Evolutionary conservation across 2,797 vertebrate genomes (phyloP).

Genomic region (Paratrypauchen microcephalus): DNA sequence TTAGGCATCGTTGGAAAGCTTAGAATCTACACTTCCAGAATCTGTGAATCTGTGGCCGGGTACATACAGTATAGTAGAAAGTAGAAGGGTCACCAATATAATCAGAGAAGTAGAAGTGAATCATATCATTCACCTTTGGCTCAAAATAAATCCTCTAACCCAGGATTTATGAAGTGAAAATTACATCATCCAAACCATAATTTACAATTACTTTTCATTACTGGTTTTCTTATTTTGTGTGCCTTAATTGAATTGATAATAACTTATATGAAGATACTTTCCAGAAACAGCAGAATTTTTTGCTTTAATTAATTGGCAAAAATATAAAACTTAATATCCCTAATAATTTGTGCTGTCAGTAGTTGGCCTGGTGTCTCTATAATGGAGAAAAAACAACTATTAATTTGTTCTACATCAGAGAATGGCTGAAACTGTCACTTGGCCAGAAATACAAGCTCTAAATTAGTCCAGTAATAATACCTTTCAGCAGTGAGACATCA

Average conservation of each 20-base stretch:
- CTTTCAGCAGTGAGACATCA: neutral
- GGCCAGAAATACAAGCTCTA: neutral
- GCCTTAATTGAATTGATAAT: neutral
- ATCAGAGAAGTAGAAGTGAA: too few species aligned
- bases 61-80: too few species aligned
- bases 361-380: neutral
- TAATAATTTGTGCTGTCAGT: constrained; percentile 3
- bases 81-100: too few species aligned
- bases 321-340: constrained; percentile 2
- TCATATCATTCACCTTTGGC: too few species aligned
- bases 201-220: neutral
- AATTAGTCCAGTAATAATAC: neutral
- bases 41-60: too few species aligned
- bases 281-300: neutral
- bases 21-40: too few species aligned
- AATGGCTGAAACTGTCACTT: neutral
- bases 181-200: too few species aligned
- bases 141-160: too few species aligned
- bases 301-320: neutral
- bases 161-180: neutral
- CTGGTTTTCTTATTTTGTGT: neutral
- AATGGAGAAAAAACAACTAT: constrained; percentile 12
- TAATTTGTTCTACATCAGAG: neutral
- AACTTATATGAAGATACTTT: neutral
- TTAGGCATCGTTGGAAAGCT: too few species aligned